Evolutionary conservation across 2,113 vertebrate genomes (phyloP), one percentile per base, ranked within the genome.

Genomic region (Macquaria ambigua): DNA sequence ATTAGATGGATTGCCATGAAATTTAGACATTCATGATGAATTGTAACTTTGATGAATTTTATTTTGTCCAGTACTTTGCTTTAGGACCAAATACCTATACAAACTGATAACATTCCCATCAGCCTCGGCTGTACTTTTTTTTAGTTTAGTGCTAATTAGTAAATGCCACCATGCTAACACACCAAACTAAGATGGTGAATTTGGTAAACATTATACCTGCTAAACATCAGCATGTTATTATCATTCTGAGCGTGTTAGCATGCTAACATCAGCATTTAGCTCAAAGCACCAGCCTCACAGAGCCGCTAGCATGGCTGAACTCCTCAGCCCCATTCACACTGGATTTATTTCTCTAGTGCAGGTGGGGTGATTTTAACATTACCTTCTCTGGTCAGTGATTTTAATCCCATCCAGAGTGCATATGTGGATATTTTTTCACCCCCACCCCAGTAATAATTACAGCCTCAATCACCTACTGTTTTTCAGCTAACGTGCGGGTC

Each of bases 341-440:
- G 52, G 25, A 34, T 69, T 5, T 58, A 16, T 46, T 58, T 58
- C 25, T 46, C 14, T 8, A n/a, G 39, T 16, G 64, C 4, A 46
- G n/a, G 18, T 46, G 18, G 20, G 21, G 18, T 58, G 53, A 70
- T 61, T 70, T 79, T 9, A 70, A 50, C 25, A 70, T 69, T 46
- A 48, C 18, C 16, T 78, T 5, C 53, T 50, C 31, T 28, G 31
- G 25, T 69, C n/a, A 28, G 12, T 3, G 41, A 67, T 67, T 67
- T 67, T 43, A 66, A 64, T 21, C 59, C 31, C 8, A 14, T 20
- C 28, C 3, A 5, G 28, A 61, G 58, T 7, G 4, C 6, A 10
- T 37, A 37, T 4, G 18, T 18, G 8, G 28, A 15, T 20, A 31
- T 9, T 46, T 11, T 61, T 71, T 66, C 37, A 67, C 53, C 23